Evolutionary conservation across 2,888 invertebrate genomes (phyloP).

Genomic region (Ceraclea dissimilis): DNA sequence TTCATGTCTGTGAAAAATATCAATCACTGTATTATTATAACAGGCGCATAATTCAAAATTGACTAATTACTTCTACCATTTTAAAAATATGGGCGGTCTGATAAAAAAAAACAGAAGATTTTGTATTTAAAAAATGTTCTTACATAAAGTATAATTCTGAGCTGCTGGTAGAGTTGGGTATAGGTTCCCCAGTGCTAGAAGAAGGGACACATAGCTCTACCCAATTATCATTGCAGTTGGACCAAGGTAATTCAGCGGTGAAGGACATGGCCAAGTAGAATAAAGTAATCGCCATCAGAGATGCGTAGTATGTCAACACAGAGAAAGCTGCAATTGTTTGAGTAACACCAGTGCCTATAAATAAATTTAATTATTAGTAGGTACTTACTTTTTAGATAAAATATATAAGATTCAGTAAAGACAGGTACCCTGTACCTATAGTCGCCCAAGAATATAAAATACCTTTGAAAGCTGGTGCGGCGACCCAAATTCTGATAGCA

Average conservation of each 20-base stretch:
- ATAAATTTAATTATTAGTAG: too few relatives aligned
- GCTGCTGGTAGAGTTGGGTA: constrained; percentile 39
- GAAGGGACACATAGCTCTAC: constrained; percentile 38
- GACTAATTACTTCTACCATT: too few relatives aligned
- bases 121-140: too few relatives aligned
- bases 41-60: too few relatives aligned
- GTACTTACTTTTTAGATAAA: too few relatives aligned
- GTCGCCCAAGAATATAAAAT: too few relatives aligned
- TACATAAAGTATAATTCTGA: constrained; percentile 54
- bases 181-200: constrained; percentile 25
- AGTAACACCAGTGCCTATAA: constrained; percentile 59
- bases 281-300: constrained; percentile 63
- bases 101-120: too few relatives aligned
- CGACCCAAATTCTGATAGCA: constrained; percentile 61
- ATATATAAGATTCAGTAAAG: too few relatives aligned
- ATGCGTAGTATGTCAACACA: constrained; percentile 70
- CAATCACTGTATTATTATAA: too few relatives aligned
- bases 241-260: constrained; percentile 63
- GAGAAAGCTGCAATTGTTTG: constrained; percentile 56
- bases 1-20: constrained; percentile 42
- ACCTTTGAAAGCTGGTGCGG: constrained; percentile 75
- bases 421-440: too few relatives aligned
- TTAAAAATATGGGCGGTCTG: too few relatives aligned
- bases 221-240: constrained; percentile 56
- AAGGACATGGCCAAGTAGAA: constrained; percentile 70